Base-by-base conservation (phyloP, 2,797 vertebrate genomes). In the Helicolenus hilgendorfi region DNA sequence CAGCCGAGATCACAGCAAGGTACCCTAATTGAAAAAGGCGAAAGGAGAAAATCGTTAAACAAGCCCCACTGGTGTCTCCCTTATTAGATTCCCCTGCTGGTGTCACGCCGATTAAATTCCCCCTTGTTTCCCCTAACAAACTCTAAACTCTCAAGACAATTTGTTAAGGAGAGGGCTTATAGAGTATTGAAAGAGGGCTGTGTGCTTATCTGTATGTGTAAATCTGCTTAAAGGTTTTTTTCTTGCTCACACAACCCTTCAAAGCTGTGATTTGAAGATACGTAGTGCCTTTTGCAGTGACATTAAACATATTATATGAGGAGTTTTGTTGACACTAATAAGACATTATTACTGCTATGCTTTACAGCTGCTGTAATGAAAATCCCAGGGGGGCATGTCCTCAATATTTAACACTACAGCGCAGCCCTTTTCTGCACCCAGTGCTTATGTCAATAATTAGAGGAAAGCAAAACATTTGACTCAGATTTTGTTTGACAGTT, bases 11-110 rank as follows among this genome's bases (percentile, higher is more conserved):
- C 93, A 87, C 92, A 90, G 94, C 91, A 80, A 93, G 93, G 85
- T 81, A 89, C 72, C 88, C 85, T 94, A 94, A 95, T 95, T 93
- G 95, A 96, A 95, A 94, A 92, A 91, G 85, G 83, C 85, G 33
- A 91, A 92, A 85, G 84, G 81, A 92, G 88, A 93, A 95, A 96
- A 95, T 96, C 93, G 92, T 96, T 96, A 95, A 95, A 96, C 94
- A 94, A 96, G 93, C 91, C 93, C 94, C 93, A 95, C 91, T 89
- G 91, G 94, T 94, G 92, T 93, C 93, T 93, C 84, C 78, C 77
- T 94, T 95, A 95, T 95, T 94, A 95, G 94, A 96, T 96, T 91
- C 92, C 94, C 92, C 93, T 85, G 88, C 92, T 94, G 91, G 93
- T 95, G 94, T 92, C 92, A 92, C 79, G 79, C 72, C 49, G 86